phyloP scores from a whole-genome alignment of 2,113 vertebrate species.

The Cettia cetti region DNA sequence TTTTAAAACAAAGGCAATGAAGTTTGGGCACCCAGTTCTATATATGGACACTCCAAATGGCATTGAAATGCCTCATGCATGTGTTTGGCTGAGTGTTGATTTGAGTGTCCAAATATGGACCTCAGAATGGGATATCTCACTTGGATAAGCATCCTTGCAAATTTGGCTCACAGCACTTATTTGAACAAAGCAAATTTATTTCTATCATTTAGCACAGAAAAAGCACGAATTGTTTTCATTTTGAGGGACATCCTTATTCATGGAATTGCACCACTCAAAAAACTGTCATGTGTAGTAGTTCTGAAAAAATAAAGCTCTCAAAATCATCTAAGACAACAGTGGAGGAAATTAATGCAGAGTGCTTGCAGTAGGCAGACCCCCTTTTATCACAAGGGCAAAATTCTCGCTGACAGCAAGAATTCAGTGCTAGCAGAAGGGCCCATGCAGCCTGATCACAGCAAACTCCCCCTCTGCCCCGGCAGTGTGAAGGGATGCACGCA shows the following conservation, averaged over 20 bases:
- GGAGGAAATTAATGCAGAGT: not conserved
- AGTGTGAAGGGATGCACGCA: not conserved
- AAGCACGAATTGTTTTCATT: not conserved
- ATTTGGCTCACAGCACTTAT: slow-evolving; percentile 20
- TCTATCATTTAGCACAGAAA: not conserved
- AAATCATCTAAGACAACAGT: not conserved
- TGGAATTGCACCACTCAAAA: not conserved
- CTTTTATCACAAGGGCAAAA: not conserved
- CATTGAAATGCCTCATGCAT: slow-evolving; percentile 58
- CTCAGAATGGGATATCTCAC: slow-evolving; percentile 56
- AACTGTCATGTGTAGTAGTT: not conserved
- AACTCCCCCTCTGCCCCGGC: not conserved
- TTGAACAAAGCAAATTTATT: slow-evolving; percentile 61
- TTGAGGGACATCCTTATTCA: slow-evolving; percentile 5
- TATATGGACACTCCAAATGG: slow-evolving; percentile 65
- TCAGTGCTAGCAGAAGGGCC: slow-evolving; percentile 16
- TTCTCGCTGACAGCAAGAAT: not conserved
- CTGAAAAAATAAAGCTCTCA: not conserved
- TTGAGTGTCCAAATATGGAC: slow-evolving; percentile 63
- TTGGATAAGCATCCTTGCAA: slow-evolving; percentile 51
- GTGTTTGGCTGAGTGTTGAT: slow-evolving; percentile 59
- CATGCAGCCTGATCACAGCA: not conserved
- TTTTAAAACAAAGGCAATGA: slow-evolving; percentile 68
- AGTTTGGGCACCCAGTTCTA: slow-evolving; percentile 63
- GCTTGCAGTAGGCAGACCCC: not conserved